Conservation (phyloP, 2,888 invertebrate genomes). For the Molorchus minor region DNA sequence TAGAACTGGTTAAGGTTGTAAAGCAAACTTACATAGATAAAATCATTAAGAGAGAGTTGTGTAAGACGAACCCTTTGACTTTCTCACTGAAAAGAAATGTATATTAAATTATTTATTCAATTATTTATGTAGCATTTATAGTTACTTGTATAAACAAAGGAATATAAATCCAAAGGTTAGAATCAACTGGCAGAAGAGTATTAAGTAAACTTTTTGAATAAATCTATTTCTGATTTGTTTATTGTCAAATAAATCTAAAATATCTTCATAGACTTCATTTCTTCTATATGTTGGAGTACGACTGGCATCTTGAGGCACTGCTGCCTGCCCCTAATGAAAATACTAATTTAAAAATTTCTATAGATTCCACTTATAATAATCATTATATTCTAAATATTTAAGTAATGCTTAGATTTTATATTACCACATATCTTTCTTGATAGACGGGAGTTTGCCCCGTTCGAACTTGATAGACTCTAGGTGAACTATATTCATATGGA, state of each 20-base stretch:
- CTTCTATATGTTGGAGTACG: not conserved
- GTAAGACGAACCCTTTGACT: not conserved
- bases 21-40: constrained; percentile 1
- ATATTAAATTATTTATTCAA: not conserved
- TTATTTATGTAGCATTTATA: constrained; percentile 1
- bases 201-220: constrained; percentile 67
- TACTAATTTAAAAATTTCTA: not conserved
- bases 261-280: not conserved
- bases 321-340: not conserved
- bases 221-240: constrained; percentile 47
- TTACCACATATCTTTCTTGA: constrained; percentile 9
- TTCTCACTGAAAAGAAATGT: constrained; percentile 9
- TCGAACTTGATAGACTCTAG: not conserved
- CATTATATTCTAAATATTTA: too few relatives aligned
- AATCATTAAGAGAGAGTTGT: not conserved
- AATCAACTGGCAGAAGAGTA: constrained; percentile 65
- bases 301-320: not conserved
- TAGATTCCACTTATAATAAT: not conserved
- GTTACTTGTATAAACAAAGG: constrained; percentile 28
- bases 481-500: not conserved
- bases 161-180: constrained; percentile 63
- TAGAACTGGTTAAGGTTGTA: not conserved
- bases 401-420: too few relatives aligned
- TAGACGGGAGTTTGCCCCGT: constrained; percentile 4
- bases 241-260: constrained; percentile 5